Conservation (phyloP, 2,797 vertebrate species). For the Poeciliopsis presidionis region DNA sequence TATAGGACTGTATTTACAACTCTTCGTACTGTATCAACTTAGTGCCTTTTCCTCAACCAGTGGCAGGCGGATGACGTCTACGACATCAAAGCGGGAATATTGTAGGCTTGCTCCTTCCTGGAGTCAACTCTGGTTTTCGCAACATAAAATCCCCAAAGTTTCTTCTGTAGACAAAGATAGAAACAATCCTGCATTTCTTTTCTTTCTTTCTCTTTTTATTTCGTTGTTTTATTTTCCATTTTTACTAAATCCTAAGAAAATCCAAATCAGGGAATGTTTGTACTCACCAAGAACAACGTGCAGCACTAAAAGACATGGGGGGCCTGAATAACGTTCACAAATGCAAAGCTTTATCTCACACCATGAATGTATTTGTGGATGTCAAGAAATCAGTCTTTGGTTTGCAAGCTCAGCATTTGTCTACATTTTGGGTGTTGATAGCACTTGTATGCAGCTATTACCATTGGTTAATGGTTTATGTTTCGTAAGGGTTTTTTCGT, state of each 20-base stretch:
- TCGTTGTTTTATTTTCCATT: conserved; percentile 12
- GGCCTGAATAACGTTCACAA: conserved; percentile 47
- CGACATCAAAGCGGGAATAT: conserved; percentile 28
- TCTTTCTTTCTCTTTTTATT: not conserved
- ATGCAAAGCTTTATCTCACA: conserved; percentile 80
- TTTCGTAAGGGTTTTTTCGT: conserved; percentile 46
- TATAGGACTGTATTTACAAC: conserved; percentile 58
- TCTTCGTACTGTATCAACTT: conserved; percentile 73
- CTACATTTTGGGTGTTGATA: conserved; percentile 32
- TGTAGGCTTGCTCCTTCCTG: conserved; percentile 32
- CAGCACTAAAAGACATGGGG: conserved; percentile 47
- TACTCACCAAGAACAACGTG: conserved; percentile 51
- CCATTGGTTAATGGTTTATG: conserved; percentile 37
- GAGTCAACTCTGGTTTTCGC: conserved; percentile 40
- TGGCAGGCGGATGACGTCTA: conserved; percentile 45
- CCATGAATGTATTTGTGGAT: conserved; percentile 77
- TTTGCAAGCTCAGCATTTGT: conserved; percentile 31
- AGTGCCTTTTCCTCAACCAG: conserved; percentile 72
- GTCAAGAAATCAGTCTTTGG: conserved; percentile 29
- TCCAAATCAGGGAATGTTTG: conserved; percentile 67
- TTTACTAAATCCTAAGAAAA: conserved; percentile 63
- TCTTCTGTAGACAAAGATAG: conserved; percentile 33
- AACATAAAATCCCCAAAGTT: conserved; percentile 50
- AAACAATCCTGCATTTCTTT: conserved; percentile 33
- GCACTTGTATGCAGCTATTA: conserved; percentile 56